Evolutionary conservation across 23 tunicate genomes (phyloP).

Genomic region (Styela plicata): DNA sequence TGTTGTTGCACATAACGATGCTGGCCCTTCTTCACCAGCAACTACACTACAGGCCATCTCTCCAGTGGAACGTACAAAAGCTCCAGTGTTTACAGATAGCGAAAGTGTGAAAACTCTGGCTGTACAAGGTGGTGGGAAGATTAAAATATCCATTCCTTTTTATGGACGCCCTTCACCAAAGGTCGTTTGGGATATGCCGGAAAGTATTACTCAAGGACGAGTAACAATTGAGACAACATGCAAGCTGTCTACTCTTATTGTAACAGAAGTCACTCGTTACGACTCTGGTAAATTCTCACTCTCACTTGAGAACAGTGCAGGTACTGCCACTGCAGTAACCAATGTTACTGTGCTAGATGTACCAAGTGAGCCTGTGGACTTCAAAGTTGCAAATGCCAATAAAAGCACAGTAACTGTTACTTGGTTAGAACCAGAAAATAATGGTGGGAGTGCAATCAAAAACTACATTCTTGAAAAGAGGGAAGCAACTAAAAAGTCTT

Average conservation of each 20-base stretch:
- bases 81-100: slow-evolving; percentile 25
- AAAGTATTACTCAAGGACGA: slow-evolving; percentile 46
- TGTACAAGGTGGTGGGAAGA: slow-evolving; percentile 53
- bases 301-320: slow-evolving; percentile 70
- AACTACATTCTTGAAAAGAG: slow-evolving; percentile 91
- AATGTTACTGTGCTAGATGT: slow-evolving; percentile 76
- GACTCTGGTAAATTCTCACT: slow-evolving; percentile 72
- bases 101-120: slow-evolving; percentile 44
- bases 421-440: slow-evolving; percentile 82
- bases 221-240: slow-evolving; percentile 68
- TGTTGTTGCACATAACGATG: slow-evolving; percentile 51
- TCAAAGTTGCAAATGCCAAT: slow-evolving; percentile 54
- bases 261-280: slow-evolving; percentile 62
- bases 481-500: slow-evolving; percentile 83
- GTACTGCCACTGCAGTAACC: slow-evolving; percentile 43
- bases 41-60: background rate
- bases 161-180: slow-evolving; percentile 83
- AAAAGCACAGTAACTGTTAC: slow-evolving; percentile 58
- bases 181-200: slow-evolving; percentile 61
- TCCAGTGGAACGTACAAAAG: slow-evolving; percentile 52
- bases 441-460: slow-evolving; percentile 72
- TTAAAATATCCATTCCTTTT: slow-evolving; percentile 59
- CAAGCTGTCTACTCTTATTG: slow-evolving; percentile 47
- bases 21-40: slow-evolving; percentile 49
- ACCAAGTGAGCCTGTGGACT: slow-evolving; percentile 70